Percentiles rank a stretch among this genome's conserved stretches.
These are phyloP conservation scores for Indicator maculatus DNA, from an alignment of 2,113 vertebrate species.

Conservation along the genomic window DNA sequence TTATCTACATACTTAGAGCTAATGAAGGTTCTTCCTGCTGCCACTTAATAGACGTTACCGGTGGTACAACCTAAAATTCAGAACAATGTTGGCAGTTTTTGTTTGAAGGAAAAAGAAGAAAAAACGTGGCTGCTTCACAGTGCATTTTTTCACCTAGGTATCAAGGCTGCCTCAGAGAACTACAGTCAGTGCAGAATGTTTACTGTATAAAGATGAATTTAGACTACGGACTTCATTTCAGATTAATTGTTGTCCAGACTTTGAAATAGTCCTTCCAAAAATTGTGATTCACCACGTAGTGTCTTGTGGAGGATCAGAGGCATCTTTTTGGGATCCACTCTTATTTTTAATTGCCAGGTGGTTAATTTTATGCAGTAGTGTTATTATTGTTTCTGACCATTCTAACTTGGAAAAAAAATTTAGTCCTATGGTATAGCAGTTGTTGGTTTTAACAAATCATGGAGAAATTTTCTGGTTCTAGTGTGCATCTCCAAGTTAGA, in stretches of 20 bases:
- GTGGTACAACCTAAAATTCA: background rate
- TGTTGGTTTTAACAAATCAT: background rate
- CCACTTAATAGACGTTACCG: background rate
- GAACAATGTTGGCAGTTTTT: background rate
- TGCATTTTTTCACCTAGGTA: background rate
- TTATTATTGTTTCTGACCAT: background rate
- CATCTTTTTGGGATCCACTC: background rate
- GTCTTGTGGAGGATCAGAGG: background rate
- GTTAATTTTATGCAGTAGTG: background rate
- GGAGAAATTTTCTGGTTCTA: background rate
- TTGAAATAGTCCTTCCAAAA: background rate
- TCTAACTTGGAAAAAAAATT: background rate
- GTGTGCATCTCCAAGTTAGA: background rate
- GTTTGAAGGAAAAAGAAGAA: background rate
- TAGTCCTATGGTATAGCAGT: background rate
- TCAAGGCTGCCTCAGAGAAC: accelerated
- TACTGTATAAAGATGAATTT: background rate
- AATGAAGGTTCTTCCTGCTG: conserved; percentile 23
- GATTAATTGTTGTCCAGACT: background rate
- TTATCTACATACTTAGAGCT: conserved; percentile 7
- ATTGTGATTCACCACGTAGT: background rate
- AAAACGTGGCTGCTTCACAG: background rate
- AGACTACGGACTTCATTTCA: background rate
- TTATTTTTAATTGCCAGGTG: background rate
- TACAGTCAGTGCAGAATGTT: accelerated